Percentiles rank a stretch among this genome's conserved stretches.
phyloP scores from a whole-genome alignment of 1,140 invertebrate species.

The Reticulitermes speratus region DNA sequence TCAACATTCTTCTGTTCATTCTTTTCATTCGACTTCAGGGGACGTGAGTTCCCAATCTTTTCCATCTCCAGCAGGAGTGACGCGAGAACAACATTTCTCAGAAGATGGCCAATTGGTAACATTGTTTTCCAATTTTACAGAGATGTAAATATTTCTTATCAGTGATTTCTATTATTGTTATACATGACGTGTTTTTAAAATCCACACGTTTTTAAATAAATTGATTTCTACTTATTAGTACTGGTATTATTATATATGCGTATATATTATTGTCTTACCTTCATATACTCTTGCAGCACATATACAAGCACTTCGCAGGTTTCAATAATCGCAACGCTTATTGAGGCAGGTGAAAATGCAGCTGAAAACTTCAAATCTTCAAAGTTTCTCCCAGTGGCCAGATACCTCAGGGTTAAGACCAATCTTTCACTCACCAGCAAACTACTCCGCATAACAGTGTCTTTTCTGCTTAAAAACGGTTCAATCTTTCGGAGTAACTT shows the following conservation, averaged over 20 bases:
- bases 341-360: not conserved
- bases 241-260: not conserved
- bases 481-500: constrained; percentile 10
- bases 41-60: not conserved
- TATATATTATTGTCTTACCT: not conserved
- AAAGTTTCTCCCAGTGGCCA: constrained; percentile 25
- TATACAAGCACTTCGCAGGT: constrained; percentile 25
- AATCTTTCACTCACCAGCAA: too few relatives aligned
- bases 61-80: too few relatives aligned
- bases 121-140: not conserved
- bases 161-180: too few relatives aligned
- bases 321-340: constrained; percentile 24
- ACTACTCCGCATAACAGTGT: too few relatives aligned
- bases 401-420: too few relatives aligned
- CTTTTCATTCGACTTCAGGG: too few relatives aligned
- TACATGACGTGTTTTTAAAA: too few relatives aligned
- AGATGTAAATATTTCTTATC: too few relatives aligned
- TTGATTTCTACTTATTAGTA: too few relatives aligned
- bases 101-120: not conserved
- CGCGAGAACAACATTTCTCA: not conserved
- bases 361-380: constrained; percentile 27
- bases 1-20: too few relatives aligned
- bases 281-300: constrained; percentile 16
- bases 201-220: too few relatives aligned
- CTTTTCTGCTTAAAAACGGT: too few relatives aligned